phyloP scores from a whole-genome alignment of 2,113 vertebrate genomes.

The Candoia aspera region DNA sequence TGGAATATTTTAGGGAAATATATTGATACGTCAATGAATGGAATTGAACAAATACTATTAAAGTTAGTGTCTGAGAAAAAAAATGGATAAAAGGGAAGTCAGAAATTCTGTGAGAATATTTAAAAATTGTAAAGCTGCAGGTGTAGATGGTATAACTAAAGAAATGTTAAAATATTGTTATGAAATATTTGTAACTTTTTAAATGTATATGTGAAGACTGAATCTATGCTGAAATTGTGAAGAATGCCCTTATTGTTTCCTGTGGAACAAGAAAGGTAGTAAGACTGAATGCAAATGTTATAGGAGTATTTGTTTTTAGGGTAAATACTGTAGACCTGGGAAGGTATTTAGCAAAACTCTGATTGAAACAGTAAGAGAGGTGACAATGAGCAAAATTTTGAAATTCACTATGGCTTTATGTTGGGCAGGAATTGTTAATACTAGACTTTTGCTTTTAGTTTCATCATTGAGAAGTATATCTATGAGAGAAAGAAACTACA shows the following conservation, averaged over 20 bases:
- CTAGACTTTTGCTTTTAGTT: background rate
- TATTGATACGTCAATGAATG: background rate
- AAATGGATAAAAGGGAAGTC: background rate
- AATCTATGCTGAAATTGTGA: background rate
- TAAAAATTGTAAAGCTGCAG: background rate
- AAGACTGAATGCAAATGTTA: background rate
- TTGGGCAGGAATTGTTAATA: background rate
- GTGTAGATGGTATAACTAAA: background rate
- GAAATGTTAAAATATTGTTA: background rate
- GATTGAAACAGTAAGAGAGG: background rate
- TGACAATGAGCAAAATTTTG: background rate
- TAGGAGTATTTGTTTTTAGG: background rate
- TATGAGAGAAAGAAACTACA: background rate
- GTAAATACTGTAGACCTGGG: background rate
- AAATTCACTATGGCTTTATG: background rate
- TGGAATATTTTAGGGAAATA: background rate
- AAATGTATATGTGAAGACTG: background rate
- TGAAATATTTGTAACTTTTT: background rate
- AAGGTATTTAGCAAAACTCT: background rate
- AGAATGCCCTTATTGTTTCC: background rate
- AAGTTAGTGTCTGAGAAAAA: background rate
- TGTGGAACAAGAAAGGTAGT: background rate
- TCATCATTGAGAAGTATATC: background rate
- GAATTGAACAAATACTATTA: background rate
- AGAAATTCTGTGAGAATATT: background rate